Evolutionary conservation across 2,113 vertebrate species (phyloP), one percentile per base, ranked within the genome.

Genomic region (Callionymus lyra): DNA sequence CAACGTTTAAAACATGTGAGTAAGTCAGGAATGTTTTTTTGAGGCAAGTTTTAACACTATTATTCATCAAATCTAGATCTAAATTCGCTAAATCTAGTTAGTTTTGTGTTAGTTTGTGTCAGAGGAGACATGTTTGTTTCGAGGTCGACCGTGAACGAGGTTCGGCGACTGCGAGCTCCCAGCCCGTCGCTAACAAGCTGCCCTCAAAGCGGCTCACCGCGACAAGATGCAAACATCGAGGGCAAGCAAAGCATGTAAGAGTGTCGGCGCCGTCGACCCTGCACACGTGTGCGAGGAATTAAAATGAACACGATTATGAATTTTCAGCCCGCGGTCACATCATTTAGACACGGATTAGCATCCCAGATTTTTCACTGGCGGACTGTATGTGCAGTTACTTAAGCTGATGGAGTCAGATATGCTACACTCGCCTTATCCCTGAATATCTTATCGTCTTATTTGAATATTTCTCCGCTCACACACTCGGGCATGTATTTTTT

Each of bases 291-390:
- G 46, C 33, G 42, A 53, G 64, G 50, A 70, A 72, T 74, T 70
- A 70, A 68, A 68, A 78, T 58, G 60, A 72, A 70, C 63, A 74
- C 9, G 64, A 64, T 70, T 76, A 72, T 52, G 42, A 72, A 44
- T 74, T 72, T 65, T 57, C n/a, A 56, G 61, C 75, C 61, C 45
- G 44, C 56, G 64, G 65, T 72, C 55, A 49, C 54, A 51, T 68
- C 70, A 41, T 66, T 70, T 67, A 50, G 68, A 49, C 56, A 60
- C 44, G 68, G 72, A 68, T 76, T 74, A 77, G 50, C 31, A 47
- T 68, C 63, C 43, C 49, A 56, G 59, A 59, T 59, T 46, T 53
- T 45, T 54, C 42, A 56, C 49, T 32, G 56, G 48, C 54, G 60
- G 52, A 63, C 53, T 50, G 56, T 40, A 50, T 54, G 43, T 54